These are phyloP conservation scores for Orchesella flavescens DNA, from an alignment of 2,888 invertebrate species.

Conservation along the genomic window DNA sequence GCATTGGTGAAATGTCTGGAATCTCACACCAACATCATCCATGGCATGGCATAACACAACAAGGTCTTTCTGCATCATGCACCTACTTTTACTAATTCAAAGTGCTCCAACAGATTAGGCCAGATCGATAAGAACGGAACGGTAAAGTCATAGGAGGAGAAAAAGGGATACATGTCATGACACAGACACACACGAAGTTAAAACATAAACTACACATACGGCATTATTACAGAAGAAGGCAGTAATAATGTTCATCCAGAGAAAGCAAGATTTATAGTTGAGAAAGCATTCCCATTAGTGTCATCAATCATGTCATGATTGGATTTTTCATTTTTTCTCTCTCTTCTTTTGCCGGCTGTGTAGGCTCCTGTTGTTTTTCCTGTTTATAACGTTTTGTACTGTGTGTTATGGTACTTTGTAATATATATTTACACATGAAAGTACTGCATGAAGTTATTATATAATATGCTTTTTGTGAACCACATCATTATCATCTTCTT, in stretches of 20 bases:
- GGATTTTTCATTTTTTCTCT: slow-evolving; percentile 22
- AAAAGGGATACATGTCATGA: neutral
- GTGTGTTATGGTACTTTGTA: no score
- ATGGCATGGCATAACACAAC: neutral
- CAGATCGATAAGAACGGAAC: neutral
- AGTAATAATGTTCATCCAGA: no score
- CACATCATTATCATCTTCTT: slow-evolving; percentile 15
- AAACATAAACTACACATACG: no score
- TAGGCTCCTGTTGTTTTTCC: slow-evolving; percentile 5
- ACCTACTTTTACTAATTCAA: slow-evolving; percentile 7
- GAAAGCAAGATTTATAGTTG: slow-evolving; percentile 4
- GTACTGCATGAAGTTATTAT: neutral
- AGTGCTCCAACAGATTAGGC: neutral
- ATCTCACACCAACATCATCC: neutral
- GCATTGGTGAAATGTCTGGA: neutral
- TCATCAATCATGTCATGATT: slow-evolving; percentile 32
- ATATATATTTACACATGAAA: neutral
- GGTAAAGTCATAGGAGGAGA: neutral
- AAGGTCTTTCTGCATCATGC: neutral
- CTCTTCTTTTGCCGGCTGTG: neutral
- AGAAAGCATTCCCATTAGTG: slow-evolving; percentile 34
- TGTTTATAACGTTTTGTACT: neutral
- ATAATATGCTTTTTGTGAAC: neutral
- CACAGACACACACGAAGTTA: no score
- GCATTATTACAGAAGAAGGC: no score